phyloP scores from a whole-genome alignment of 2,113 vertebrate species.

The Sclerurus mexicanus region DNA sequence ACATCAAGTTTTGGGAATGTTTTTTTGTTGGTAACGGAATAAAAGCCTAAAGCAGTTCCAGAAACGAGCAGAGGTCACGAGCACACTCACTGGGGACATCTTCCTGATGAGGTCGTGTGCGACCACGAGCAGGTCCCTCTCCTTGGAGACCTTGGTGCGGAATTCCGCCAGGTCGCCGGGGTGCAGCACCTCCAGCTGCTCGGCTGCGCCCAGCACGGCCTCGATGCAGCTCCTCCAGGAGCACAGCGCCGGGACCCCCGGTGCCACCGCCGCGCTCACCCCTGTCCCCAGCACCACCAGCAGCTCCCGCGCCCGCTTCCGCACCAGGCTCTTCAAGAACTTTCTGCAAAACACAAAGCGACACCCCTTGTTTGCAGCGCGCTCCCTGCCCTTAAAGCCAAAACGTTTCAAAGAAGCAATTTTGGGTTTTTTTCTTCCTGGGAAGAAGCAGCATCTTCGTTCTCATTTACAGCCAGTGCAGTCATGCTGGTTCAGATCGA shows the following conservation, averaged over 20 bases:
- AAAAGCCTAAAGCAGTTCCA: neutral
- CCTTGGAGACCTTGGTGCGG: constrained; percentile 62
- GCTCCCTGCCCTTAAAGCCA: neutral
- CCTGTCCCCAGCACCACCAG: constrained; percentile 73
- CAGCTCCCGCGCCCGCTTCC: constrained; percentile 71
- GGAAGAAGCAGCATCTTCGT: neutral
- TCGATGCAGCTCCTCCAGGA: constrained; percentile 76
- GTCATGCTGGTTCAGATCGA: neutral
- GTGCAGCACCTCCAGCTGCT: constrained; percentile 75
- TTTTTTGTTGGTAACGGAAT: neutral
- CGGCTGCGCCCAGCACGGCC: constrained; percentile 68
- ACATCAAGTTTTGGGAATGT: too few relatives aligned
- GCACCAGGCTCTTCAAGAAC: constrained; percentile 72
- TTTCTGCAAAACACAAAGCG: constrained; percentile 39
- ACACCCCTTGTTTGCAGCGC: too few relatives aligned
- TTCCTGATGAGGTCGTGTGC: constrained; percentile 78
- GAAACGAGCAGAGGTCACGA: neutral
- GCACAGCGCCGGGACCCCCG: constrained; percentile 63
- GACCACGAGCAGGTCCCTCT: constrained; percentile 74
- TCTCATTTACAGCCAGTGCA: neutral
- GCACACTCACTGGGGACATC: constrained; percentile 75
- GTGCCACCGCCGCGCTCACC: constrained; percentile 72
- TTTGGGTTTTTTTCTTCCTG: neutral
- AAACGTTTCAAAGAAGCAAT: neutral
- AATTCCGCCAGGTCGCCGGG: constrained; percentile 67